Evolutionary conservation across 2,797 vertebrate genomes (phyloP).

Genomic region (Sebastes baramenuke): DNA sequence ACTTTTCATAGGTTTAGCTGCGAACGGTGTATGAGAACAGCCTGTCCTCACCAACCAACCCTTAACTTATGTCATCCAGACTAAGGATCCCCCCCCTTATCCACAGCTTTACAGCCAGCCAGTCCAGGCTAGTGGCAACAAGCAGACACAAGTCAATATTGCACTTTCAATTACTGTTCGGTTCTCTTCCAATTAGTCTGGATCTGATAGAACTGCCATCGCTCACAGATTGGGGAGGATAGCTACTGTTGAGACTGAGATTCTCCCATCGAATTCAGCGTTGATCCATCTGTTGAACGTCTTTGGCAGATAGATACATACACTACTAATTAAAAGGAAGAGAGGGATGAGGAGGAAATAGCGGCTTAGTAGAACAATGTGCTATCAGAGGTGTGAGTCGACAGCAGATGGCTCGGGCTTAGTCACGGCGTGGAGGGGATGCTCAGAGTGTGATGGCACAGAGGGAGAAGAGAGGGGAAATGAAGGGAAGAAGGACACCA

Average conservation of each 20-base stretch:
- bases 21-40: no score
- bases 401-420: constrained; percentile 68
- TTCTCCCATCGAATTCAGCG: constrained; percentile 32
- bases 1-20: no score
- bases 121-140: constrained; percentile 26
- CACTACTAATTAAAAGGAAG: constrained; percentile 51
- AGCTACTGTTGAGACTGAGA: constrained; percentile 27
- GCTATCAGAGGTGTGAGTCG: constrained; percentile 67
- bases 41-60: background rate
- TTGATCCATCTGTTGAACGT: constrained; percentile 52
- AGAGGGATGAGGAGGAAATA: constrained; percentile 39
- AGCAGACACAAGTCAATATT: constrained; percentile 66
- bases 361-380: constrained; percentile 54
- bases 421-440: constrained; percentile 24
- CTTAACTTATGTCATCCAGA: background rate
- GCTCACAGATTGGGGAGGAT: constrained; percentile 39
- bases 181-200: constrained; percentile 68
- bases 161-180: constrained; percentile 66
- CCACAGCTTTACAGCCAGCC: constrained; percentile 23
- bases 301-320: constrained; percentile 40
- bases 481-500: background rate
- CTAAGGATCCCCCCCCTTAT: background rate
- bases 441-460: constrained; percentile 2
- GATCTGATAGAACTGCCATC: constrained; percentile 60
- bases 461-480: constrained; percentile 12